phyloP scores from a whole-genome alignment of 1,140 invertebrate species.

The Hycleus phaleratus region DNA sequence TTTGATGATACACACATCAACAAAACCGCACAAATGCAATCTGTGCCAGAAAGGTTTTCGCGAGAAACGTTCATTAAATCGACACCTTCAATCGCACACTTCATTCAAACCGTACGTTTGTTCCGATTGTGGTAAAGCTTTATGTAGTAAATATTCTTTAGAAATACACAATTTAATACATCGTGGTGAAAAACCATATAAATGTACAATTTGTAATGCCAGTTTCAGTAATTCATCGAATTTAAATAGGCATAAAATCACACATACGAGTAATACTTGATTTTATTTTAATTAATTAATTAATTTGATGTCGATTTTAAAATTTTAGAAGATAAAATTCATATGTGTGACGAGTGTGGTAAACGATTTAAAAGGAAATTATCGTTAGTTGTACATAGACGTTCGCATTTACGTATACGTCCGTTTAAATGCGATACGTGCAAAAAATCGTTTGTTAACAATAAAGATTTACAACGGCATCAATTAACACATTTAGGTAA shows the following conservation, averaged over 20 bases:
- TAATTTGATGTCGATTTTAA: conserved; percentile 34
- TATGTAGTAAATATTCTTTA: conserved; percentile 41
- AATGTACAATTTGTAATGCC: conserved; percentile 43
- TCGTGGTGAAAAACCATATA: conserved; percentile 44
- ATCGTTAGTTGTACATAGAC: conserved; percentile 36
- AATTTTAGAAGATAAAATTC: conserved; percentile 48
- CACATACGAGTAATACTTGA: conserved; percentile 45
- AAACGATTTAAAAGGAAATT: conserved; percentile 48
- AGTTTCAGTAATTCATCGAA: conserved; percentile 48
- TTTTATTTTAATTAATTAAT: not conserved
- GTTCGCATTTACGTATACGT: conserved; percentile 38
- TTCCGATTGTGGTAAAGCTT: conserved; percentile 40
- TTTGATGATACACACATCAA: conserved; percentile 32
- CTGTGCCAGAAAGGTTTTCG: conserved; percentile 35
- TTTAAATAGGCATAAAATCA: conserved; percentile 46
- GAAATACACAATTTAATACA: conserved; percentile 44
- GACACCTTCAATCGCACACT: conserved; percentile 33
- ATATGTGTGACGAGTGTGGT: conserved; percentile 47
- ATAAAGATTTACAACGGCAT: conserved; percentile 49
- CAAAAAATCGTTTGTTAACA: conserved; percentile 46
- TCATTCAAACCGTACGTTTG: conserved; percentile 37
- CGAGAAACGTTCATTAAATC: conserved; percentile 32
- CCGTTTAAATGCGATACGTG: conserved; percentile 46
- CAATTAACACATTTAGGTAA: conserved; percentile 47
- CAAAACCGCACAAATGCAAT: conserved; percentile 34